These are phyloP conservation scores for Rhea pennata DNA, from an alignment of 2,113 vertebrate genomes.

Conservation along the genomic window DNA sequence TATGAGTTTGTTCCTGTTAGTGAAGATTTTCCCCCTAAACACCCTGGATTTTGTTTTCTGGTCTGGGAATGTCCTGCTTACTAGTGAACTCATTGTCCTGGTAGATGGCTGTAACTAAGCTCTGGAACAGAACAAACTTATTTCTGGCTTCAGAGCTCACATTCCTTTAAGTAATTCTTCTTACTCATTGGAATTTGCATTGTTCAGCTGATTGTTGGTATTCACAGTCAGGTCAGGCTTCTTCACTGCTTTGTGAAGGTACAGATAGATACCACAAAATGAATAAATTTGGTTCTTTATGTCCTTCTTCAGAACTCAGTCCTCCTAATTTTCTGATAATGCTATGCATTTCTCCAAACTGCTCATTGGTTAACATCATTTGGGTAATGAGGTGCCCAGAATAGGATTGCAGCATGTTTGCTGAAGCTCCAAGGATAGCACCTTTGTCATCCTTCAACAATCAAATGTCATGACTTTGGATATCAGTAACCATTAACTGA, in stretches of 20 bases:
- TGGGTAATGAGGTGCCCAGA: neutral
- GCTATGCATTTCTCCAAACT: neutral
- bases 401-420: neutral
- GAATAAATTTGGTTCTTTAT: neutral
- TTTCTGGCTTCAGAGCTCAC: neutral
- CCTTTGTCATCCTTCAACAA: neutral
- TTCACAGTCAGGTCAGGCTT: neutral
- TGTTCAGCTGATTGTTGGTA: neutral
- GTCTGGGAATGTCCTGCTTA: neutral
- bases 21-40: neutral
- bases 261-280: fast-evolving
- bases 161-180: neutral
- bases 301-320: neutral
- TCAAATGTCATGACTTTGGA: neutral
- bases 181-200: neutral
- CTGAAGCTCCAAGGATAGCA: neutral
- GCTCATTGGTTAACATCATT: neutral
- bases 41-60: neutral
- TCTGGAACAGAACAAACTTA: neutral
- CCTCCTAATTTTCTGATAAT: neutral
- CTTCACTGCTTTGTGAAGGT: neutral
- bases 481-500: fast-evolving
- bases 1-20: neutral
- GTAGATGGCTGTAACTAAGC: fast-evolving
- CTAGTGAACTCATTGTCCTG: neutral